Base-by-base conservation (phyloP, 2,797 vertebrate genomes). In the Glossophaga mutica region DNA sequence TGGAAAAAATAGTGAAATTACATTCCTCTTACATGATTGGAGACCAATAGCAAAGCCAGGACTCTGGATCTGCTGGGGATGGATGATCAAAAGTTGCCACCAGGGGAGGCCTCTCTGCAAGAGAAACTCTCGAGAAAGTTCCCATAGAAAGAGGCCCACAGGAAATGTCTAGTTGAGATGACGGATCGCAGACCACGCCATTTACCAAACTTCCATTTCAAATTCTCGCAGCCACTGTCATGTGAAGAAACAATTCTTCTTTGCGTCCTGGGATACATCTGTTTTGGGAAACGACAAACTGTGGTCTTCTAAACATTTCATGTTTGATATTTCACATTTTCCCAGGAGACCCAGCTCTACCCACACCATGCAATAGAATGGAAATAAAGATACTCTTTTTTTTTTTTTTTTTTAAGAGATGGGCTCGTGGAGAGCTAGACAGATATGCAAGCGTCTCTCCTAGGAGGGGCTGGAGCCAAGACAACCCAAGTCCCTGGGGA, bases 111-210 rank as follows among this genome's bases (percentile, higher is more conserved):
- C 9, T 81, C 59, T 82, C 62, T 76, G 65, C 4, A 14, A 62
- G 74, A 90, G 86, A 96, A 87, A 76, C 37, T 70, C 71, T 67
- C 42, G 55, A 73, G 92, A 91, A 97, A 76, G 55, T 97, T 97
- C 97, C 97, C 97, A 98, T 59, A 95, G 95, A 92, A 89, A 90
- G 88, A 77, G 78, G 46, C 65, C 87, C 92, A 94, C 95, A 94
- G 97, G 97, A 98, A 98, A 97, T 70, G 91, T 91, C 97, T 93
- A 68, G 92, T 97, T 95, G 94, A 96, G 76, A 87, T 96, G 97
- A 97, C 5, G 79, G 86, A 90, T 97, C 95, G 26, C 97, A 97
- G 90, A 92, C 52, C 4, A 14, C 37, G 44, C 86, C 39, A 82
- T 34, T 96, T 84, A n/a, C 92, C 83, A 95, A 91, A 87, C 88